Percentiles rank a stretch among this genome's conserved stretches.
Conservation (phyloP, 2,797 vertebrate genomes). For the Paedocypris micromegethes region DNA sequence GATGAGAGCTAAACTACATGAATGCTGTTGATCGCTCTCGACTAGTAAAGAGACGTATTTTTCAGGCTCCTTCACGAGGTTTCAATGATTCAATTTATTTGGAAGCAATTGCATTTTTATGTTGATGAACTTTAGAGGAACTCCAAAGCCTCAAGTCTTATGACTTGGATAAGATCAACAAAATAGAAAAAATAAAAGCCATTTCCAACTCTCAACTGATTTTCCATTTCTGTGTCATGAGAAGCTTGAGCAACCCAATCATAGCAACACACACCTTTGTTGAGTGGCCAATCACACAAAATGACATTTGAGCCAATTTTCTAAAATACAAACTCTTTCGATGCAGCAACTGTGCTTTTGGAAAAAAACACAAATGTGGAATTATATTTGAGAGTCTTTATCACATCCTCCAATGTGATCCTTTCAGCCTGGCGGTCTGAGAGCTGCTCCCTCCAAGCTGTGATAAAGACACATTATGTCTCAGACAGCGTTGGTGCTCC, state of each 20-base stretch:
- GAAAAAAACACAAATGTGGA: too few species aligned
- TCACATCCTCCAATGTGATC: slow-evolving; percentile 25
- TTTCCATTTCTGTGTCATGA: too few species aligned
- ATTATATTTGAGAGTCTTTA: slow-evolving; percentile 3
- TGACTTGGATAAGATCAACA: background rate
- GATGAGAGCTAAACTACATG: slow-evolving; percentile 18
- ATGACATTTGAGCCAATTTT: too few species aligned
- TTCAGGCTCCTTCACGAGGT: slow-evolving; percentile 10
- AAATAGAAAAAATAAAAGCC: background rate
- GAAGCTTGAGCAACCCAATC: too few species aligned
- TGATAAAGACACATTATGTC: slow-evolving; percentile 47
- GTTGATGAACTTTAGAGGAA: background rate
- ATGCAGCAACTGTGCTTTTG: too few species aligned
- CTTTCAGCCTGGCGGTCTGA: slow-evolving; percentile 33
- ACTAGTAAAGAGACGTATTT: slow-evolving; percentile 1
- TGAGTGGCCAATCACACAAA: too few species aligned
- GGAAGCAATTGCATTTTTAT: slow-evolving; percentile 5
- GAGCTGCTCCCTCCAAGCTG: slow-evolving; percentile 40
- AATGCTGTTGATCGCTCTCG: background rate
- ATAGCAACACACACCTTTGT: too few species aligned
- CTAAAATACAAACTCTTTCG: too few species aligned
- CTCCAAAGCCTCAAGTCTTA: background rate
- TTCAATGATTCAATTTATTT: slow-evolving; percentile 10
- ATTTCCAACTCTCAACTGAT: too few species aligned
- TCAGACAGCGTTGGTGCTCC: slow-evolving; percentile 21